Base-by-base conservation (phyloP, 2,888 invertebrate genomes). In the Nebria brevicollis region DNA sequence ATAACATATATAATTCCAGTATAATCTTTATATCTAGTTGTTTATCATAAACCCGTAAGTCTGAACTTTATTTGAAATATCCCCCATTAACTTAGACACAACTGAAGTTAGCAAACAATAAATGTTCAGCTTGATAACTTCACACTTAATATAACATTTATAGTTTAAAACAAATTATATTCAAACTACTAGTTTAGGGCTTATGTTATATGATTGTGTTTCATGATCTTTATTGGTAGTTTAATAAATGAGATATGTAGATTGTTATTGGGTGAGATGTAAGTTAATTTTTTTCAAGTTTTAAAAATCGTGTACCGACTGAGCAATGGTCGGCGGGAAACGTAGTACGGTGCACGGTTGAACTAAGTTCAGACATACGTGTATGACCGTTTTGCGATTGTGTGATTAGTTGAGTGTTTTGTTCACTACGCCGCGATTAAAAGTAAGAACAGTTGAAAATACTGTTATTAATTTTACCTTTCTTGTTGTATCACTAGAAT, bases 381-480 rank as follows among this genome's bases (percentile, higher is more conserved):
- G 76, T 76, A 54, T 73, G 76, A 77, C 81, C 81, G 81, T 81
- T 81, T 87, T 86, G 86, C 86, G 86, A 86, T 86, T 87, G 87
- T 87, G 87, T 86, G 87, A 86, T 86, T 86, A 86, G 88, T 88
- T 91, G 90, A 91, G 91, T 91, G 90, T 91, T 91, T 90, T 91
- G 91, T 90, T 90, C 91, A 92, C 91, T 91, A 91, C 92, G 91
- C 91, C 91, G 91, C 90, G 91, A 90, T 89, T 90, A 81, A 82
- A 83, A 83, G 83, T 84, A 83, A 81, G 78, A 82, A 84, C 82
- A 77, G 82, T 83, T 82, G 83, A 83, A 81, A 82, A 81, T 78
- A 78, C 54, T 77, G 66, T 42, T 66, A 54, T 76, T 73, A 42
- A 41, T 73, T 70, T 68, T 68, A 68, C 68, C 7, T 25, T 68